A percentile compares a stretch with the other conserved stretches of the same genome.
phyloP scores from a whole-genome alignment of 2,888 invertebrate genomes.

The Caenorhabditis macrosperma region DNA sequence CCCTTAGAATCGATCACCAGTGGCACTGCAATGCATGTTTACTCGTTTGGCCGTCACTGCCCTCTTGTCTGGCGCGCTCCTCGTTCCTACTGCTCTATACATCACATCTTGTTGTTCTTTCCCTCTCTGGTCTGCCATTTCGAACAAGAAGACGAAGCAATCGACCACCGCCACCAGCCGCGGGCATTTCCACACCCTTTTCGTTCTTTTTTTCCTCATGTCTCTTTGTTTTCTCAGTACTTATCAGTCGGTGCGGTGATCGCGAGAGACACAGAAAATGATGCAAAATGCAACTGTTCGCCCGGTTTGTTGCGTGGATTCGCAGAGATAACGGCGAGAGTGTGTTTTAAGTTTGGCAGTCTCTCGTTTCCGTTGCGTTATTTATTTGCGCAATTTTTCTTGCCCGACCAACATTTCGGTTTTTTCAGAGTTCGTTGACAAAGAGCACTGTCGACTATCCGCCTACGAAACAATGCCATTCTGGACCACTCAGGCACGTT shows the following conservation, averaged over 20 bases:
- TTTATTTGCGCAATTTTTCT: neutral
- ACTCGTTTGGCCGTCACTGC: slow-evolving; percentile 43
- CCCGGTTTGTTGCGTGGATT: slow-evolving; percentile 24
- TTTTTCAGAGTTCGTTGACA: slow-evolving; percentile 52
- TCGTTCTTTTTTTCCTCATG: neutral
- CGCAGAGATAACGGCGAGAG: slow-evolving; percentile 26
- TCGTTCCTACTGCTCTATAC: neutral
- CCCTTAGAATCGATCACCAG: slow-evolving; percentile 37
- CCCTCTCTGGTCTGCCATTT: slow-evolving; percentile 7
- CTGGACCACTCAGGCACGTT: slow-evolving; percentile 69
- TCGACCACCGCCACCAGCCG: slow-evolving; percentile 6
- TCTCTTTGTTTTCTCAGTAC: slow-evolving; percentile 8
- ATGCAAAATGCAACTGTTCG: slow-evolving; percentile 36
- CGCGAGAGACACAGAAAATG: neutral
- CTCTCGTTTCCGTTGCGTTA: neutral
- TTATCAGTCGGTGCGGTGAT: neutral
- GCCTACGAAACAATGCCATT: slow-evolving; percentile 66
- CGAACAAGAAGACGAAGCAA: neutral
- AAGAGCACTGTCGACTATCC: slow-evolving; percentile 30
- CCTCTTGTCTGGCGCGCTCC: slow-evolving; percentile 25
- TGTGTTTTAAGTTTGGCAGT: neutral
- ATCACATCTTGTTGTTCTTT: slow-evolving; percentile 33
- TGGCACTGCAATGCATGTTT: slow-evolving; percentile 23
- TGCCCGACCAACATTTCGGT: neutral
- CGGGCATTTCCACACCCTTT: neutral